Evolutionary conservation across 2,888 invertebrate species (phyloP), one percentile per base, ranked within the genome.

Genomic region (Notocelia uddmanniana): DNA sequence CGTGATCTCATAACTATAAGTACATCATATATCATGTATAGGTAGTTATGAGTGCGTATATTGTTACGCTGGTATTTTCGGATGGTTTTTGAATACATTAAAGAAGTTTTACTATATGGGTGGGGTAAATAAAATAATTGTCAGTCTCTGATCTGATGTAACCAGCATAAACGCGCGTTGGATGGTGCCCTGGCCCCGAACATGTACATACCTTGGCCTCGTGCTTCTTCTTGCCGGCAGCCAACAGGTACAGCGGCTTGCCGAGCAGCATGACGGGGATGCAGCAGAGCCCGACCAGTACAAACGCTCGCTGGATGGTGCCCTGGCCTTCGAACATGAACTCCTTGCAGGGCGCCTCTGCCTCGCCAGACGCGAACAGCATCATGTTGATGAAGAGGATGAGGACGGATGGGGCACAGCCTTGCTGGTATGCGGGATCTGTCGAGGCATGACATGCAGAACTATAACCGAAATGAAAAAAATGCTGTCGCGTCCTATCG

Each of bases 381-480:
- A 99, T 98, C 99, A 99, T 99, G 94, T 99, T 99, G 92, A 99
- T 99, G 89, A 99, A 98, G 8, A 98, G 98, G 79, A 99, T 99
- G 74, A 99, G 95, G 79, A 99, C 97, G 1, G 98, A 98, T 0
- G 99, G 99, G 0, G 99, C 99, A 89, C 98, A 98, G 57, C 88
- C 89, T 73, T 89, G 88, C 0, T 75, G 85, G 87, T 89, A 94
- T 18, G 88, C 90, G 67, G 77, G 57, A 0, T 89, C 92, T 94
- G 80, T 31, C 31, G 26, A 26, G 3, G 8, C 31, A 6, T 31
- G 8, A 31, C 31, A 31, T 31, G 8, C 31, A 9, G 5, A 26
- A n/a, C n/a, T n/a, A n/a, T n/a, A n/a, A n/a, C n/a, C n/a, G n/a
- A n/a, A n/a, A n/a, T n/a, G n/a, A n/a, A n/a, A n/a, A n/a, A n/a